Percentiles rank a stretch among this genome's conserved stretches.
Conservation (phyloP, 2,113 vertebrate genomes). For the Eulacestoma nigropectus region DNA sequence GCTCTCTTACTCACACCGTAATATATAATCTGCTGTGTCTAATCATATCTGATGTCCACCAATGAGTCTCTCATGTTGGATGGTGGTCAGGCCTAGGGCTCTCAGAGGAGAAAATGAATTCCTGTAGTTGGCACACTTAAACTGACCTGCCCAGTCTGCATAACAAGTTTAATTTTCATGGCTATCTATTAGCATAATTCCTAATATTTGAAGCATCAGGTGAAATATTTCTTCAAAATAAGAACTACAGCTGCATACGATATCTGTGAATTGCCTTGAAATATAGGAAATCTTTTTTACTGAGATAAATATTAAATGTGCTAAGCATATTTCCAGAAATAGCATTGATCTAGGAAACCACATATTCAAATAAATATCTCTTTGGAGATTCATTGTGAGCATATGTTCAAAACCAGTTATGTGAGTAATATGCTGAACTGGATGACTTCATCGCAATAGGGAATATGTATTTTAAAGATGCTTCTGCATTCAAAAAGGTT, state of each 20-base stretch:
- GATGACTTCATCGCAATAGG: neutral
- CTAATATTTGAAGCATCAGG: neutral
- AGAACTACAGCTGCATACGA: neutral
- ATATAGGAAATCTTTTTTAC: neutral
- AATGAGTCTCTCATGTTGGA: rapidly evolving
- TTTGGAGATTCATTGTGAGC: neutral
- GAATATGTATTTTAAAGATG: neutral
- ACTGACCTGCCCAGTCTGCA: neutral
- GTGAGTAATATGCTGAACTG: neutral
- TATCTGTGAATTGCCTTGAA: neutral
- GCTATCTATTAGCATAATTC: neutral
- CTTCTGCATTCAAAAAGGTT: neutral
- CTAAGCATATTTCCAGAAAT: neutral
- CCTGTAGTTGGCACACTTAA: neutral
- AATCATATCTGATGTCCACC: neutral
- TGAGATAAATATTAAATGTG: neutral
- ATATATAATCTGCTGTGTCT: neutral
- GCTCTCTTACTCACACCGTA: neutral
- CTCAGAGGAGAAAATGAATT: neutral
- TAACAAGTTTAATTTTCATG: neutral
- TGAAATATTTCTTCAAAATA: neutral
- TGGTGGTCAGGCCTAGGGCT: neutral
- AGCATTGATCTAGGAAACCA: neutral
- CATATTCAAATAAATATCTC: neutral
- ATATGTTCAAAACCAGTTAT: neutral